Conservation (phyloP, 2,888 invertebrate species). For the Chromoteleia sp. region DNA sequence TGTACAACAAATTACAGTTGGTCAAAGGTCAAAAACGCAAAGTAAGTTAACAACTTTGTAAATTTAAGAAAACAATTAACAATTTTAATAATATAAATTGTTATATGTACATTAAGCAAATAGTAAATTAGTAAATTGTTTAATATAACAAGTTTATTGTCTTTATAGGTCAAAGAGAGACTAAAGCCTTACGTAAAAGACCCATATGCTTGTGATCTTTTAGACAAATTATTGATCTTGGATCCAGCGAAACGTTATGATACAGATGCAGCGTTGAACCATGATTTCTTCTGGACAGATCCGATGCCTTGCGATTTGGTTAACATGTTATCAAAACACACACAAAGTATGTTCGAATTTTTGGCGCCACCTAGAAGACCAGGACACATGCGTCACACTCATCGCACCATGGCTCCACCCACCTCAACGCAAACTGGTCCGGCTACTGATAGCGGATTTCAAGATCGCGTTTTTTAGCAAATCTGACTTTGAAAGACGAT, state of each 20-base stretch:
- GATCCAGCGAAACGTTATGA: slow-evolving; percentile 96
- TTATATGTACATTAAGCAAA: no score
- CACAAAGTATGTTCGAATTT: slow-evolving; percentile 98
- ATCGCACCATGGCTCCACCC: slow-evolving; percentile 86
- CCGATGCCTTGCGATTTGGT: slow-evolving; percentile 97
- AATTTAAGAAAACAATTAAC: no score
- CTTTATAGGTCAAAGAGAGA: slow-evolving; percentile 89
- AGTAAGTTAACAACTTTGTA: no score
- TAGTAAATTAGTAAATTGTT: not conserved
- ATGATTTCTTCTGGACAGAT: slow-evolving; percentile 99
- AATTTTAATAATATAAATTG: no score
- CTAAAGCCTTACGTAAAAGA: slow-evolving; percentile 96
- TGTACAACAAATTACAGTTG: slow-evolving; percentile 94
- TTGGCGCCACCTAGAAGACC: slow-evolving; percentile 91
- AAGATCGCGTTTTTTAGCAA: slow-evolving; percentile 92
- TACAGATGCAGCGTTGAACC: slow-evolving; percentile 96
- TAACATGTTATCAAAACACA: slow-evolving; percentile 96
- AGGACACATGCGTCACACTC: slow-evolving; percentile 90
- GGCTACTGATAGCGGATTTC: slow-evolving; percentile 91
- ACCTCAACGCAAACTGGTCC: slow-evolving; percentile 80
- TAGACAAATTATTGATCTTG: slow-evolving; percentile 95
- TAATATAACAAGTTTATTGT: not conserved
- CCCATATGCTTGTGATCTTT: slow-evolving; percentile 95
- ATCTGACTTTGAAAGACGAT: slow-evolving; percentile 48
- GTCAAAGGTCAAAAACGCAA: slow-evolving; percentile 94